Evolutionary conservation across 2,797 vertebrate species (phyloP).

Genomic region (Gastrophryne carolinensis): DNA sequence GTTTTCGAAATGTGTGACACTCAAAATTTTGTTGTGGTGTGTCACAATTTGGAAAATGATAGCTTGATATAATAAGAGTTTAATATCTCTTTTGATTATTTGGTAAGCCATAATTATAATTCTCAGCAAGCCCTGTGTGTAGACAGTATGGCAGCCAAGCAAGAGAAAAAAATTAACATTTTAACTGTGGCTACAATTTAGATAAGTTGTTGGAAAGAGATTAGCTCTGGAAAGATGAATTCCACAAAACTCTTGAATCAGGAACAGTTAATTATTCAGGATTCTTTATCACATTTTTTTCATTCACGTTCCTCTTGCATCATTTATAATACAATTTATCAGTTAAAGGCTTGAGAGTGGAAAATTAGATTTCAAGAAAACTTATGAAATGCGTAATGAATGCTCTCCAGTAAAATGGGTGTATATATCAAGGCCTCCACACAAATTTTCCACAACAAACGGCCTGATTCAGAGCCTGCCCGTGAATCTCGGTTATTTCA

Average conservation of each 20-base stretch:
- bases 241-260: background rate
- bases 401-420: background rate
- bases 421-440: too few relatives aligned
- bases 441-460: too few relatives aligned
- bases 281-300: constrained; percentile 7
- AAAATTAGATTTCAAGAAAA: constrained; percentile 1
- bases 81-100: too few relatives aligned
- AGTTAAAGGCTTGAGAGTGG: background rate
- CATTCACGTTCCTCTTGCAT: constrained; percentile 11
- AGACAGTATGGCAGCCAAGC: too few relatives aligned
- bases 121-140: too few relatives aligned
- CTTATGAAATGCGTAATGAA: background rate
- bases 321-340: constrained; percentile 1
- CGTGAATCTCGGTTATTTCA: too few relatives aligned
- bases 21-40: too few relatives aligned
- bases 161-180: background rate
- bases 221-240: constrained; percentile 30
- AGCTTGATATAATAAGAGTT: too few relatives aligned
- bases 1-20: too few relatives aligned
- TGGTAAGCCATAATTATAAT: too few relatives aligned
- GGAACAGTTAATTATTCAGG: constrained; percentile 15
- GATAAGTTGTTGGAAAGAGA: constrained; percentile 9
- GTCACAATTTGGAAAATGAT: too few relatives aligned
- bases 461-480: too few relatives aligned
- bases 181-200: constrained; percentile 10